Evolutionary conservation across 1,140 invertebrate species (phyloP).

Genomic region (Drosophila yakuba): DNA sequence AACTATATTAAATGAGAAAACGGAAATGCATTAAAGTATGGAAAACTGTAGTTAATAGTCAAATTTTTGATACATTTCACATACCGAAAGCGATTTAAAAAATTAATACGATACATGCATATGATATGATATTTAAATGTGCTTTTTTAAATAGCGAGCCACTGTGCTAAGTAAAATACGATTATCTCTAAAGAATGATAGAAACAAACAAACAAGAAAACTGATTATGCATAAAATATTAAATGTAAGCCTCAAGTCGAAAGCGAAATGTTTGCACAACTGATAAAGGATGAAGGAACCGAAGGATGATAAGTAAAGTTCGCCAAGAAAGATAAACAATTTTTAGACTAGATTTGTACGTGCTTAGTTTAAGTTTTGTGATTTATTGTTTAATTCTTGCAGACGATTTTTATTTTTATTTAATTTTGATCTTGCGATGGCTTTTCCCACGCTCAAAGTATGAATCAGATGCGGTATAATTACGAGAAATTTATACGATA

Average conservation of each 20-base stretch:
- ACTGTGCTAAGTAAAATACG: conserved; percentile 50
- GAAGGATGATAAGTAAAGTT: conserved; percentile 19
- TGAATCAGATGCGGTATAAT: conserved; percentile 23
- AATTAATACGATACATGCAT: conserved; percentile 30
- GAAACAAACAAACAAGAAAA: conserved; percentile 54
- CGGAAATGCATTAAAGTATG: conserved; percentile 49
- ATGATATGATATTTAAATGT: conserved; percentile 54
- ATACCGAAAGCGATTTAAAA: conserved; percentile 37
- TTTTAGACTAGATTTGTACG: conserved; percentile 75
- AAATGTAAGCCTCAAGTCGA: conserved; percentile 66
- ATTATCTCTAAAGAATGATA: conserved; percentile 37
- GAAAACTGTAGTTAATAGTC: conserved; percentile 77
- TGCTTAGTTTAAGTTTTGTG: conserved; percentile 81
- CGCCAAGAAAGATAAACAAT: conserved; percentile 37
- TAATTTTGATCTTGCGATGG: conserved; percentile 40
- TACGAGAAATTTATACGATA: conserved; percentile 46
- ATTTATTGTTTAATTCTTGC: conserved; percentile 81
- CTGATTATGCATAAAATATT: conserved; percentile 72
- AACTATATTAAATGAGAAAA: conserved; percentile 32
- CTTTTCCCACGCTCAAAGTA: conserved; percentile 37
- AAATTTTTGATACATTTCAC: conserved; percentile 81
- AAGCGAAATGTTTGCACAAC: conserved; percentile 40
- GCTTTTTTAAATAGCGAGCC: conserved; percentile 57
- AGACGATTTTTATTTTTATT: conserved; percentile 56
- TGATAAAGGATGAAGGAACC: conserved; percentile 25